Percentiles rank a stretch among this genome's conserved stretches.
Evolutionary conservation across 2,888 invertebrate genomes (phyloP).

Genomic region (Lasius fuliginosus): DNA sequence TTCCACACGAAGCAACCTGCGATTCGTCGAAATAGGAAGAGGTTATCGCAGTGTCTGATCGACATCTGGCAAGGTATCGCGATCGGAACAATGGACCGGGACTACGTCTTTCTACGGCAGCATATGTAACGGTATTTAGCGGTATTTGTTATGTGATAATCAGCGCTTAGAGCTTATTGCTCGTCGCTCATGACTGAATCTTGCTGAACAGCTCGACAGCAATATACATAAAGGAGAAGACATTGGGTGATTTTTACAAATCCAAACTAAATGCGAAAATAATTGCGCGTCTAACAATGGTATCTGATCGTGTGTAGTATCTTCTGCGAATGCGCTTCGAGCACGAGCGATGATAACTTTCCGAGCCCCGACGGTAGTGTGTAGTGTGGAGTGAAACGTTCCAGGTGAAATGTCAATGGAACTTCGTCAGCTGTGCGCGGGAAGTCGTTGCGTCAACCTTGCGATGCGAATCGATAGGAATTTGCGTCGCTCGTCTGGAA

Average conservation of each 20-base stretch:
- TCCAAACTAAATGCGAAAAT: neutral
- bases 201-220: neutral
- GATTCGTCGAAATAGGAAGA: neutral
- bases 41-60: neutral
- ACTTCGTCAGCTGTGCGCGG: constrained; percentile 12
- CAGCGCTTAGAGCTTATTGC: neutral
- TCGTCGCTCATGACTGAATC: neutral
- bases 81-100: neutral
- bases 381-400: neutral
- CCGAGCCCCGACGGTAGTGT: neutral
- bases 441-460: constrained; percentile 29
- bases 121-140: constrained; percentile 5
- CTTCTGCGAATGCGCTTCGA: neutral
- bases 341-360: neutral
- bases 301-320: neutral
- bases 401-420: constrained; percentile 16
- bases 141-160: neutral
- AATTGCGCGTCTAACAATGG: neutral
- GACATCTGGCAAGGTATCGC: neutral
- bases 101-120: neutral
- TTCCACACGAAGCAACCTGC: neutral
- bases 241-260: neutral
- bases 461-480: constrained; percentile 30
- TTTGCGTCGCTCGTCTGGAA: constrained; percentile 2
- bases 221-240: neutral